phyloP scores from a whole-genome alignment of 1,140 invertebrate genomes.

The Hyles euphorbiae region DNA sequence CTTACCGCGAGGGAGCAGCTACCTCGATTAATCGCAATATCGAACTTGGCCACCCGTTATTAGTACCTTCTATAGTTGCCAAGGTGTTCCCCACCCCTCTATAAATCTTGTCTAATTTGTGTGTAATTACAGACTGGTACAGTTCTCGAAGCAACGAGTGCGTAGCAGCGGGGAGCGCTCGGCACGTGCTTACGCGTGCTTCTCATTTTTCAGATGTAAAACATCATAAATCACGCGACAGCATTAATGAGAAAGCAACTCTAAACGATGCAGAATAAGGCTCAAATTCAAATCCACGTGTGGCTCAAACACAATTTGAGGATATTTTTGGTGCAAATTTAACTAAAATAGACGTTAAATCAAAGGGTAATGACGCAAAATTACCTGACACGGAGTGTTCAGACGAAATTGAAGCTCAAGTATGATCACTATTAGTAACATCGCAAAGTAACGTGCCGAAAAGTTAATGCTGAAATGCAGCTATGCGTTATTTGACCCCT shows the following conservation, averaged over 20 bases:
- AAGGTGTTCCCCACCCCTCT: conserved; percentile 71
- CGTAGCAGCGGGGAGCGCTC: conserved; percentile 61
- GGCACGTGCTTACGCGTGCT: conserved; percentile 70
- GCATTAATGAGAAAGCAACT: conserved; percentile 21
- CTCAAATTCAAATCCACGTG: conserved; percentile 19
- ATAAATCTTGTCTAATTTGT: conserved; percentile 76
- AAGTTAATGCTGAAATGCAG: conserved; percentile 55
- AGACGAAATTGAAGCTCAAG: not conserved
- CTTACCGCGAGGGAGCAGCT: conserved; percentile 16
- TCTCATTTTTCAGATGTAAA: not conserved
- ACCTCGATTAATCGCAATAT: conserved; percentile 67
- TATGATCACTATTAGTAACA: conserved; percentile 45
- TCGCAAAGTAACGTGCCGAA: conserved; percentile 53
- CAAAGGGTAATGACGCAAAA: conserved; percentile 39
- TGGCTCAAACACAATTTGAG: conserved; percentile 26
- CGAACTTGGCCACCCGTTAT: conserved; percentile 68
- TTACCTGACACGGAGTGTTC: conserved; percentile 13
- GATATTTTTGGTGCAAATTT: conserved; percentile 30
- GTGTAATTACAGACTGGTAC: conserved; percentile 72
- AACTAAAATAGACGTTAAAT: conserved; percentile 46
- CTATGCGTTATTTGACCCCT: conserved; percentile 66
- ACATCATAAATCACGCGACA: conserved; percentile 21
- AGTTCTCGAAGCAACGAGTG: conserved; percentile 69
- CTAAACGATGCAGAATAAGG: conserved; percentile 7
- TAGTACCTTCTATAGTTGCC: conserved; percentile 71